Conservation (phyloP, 2,113 vertebrate genomes). For the Salvelinus sp. region DNA sequence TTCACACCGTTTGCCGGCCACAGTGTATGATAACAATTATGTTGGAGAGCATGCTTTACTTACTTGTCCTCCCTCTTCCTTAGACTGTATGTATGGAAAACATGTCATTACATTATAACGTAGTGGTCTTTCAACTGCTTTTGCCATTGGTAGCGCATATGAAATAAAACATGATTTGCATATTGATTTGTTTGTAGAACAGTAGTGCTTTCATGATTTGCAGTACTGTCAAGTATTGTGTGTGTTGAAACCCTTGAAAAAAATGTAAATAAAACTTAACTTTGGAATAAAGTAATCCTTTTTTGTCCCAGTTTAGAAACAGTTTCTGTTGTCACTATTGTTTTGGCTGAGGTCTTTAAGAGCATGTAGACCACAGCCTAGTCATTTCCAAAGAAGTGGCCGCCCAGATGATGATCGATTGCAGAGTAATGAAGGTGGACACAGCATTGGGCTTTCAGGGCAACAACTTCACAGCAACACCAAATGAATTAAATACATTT, state of each 20-base stretch:
- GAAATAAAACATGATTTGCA: background rate
- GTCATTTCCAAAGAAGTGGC: constrained; percentile 38
- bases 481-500: constrained; percentile 51
- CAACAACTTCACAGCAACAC: constrained; percentile 54
- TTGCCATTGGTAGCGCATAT: background rate
- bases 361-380: constrained; percentile 36
- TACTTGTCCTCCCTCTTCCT: constrained; percentile 29
- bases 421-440: constrained; percentile 49
- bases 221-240: background rate
- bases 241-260: background rate
- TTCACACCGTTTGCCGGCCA: constrained; percentile 69
- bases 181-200: background rate
- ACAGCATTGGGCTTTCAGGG: constrained; percentile 45
- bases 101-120: background rate
- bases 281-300: background rate
- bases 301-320: constrained; percentile 19
- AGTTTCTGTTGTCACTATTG: constrained; percentile 33
- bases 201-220: background rate
- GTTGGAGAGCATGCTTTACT: constrained; percentile 52
- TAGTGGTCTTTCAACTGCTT: background rate
- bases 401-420: constrained; percentile 61
- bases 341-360: constrained; percentile 31
- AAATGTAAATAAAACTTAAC: background rate
- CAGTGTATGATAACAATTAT: constrained; percentile 58
- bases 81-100: background rate